phyloP scores from a whole-genome alignment of 92 coral and sea anemone genomes.

The Palythoa caribaeorum region DNA sequence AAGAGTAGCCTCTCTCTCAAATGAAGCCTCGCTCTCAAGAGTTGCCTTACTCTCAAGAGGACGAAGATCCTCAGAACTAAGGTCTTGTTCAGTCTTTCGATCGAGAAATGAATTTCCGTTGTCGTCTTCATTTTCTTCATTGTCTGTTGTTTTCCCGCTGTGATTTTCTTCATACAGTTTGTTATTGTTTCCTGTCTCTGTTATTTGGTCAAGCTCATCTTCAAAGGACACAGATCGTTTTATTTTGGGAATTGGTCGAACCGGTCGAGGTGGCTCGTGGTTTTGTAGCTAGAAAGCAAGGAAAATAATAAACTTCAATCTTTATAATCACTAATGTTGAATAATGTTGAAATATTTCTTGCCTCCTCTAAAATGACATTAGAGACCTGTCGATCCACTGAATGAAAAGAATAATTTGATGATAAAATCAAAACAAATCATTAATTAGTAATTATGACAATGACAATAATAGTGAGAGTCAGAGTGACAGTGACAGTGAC shows the following conservation, averaged over 20 bases:
- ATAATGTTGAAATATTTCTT: not conserved
- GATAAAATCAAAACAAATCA: too few relatives aligned
- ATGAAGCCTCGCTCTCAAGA: too few relatives aligned
- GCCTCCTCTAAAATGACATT: not conserved
- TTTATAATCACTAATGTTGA: not conserved
- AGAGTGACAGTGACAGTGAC: too few relatives aligned
- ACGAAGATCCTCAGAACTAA: not conserved
- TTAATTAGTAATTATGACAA: too few relatives aligned
- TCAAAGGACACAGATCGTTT: conserved; percentile 25
- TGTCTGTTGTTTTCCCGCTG: not conserved
- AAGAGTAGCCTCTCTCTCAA: not conserved
- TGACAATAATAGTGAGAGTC: too few relatives aligned
- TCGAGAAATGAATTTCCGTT: not conserved
- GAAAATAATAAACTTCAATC: not conserved
- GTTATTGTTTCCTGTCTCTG: not conserved
- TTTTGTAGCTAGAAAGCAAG: not conserved
- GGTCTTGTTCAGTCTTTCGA: not conserved
- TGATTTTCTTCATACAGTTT: not conserved
- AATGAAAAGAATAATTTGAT: not conserved
- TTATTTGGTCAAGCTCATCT: conserved; percentile 10
- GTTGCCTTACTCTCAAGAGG: not conserved
- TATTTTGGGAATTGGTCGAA: conserved; percentile 15
- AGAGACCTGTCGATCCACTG: not conserved
- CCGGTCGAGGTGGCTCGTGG: not conserved
- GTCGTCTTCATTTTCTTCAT: not conserved